These are phyloP conservation scores for Rhingia rostrata DNA, from an alignment of 2,888 invertebrate genomes.

Conservation along the genomic window DNA sequence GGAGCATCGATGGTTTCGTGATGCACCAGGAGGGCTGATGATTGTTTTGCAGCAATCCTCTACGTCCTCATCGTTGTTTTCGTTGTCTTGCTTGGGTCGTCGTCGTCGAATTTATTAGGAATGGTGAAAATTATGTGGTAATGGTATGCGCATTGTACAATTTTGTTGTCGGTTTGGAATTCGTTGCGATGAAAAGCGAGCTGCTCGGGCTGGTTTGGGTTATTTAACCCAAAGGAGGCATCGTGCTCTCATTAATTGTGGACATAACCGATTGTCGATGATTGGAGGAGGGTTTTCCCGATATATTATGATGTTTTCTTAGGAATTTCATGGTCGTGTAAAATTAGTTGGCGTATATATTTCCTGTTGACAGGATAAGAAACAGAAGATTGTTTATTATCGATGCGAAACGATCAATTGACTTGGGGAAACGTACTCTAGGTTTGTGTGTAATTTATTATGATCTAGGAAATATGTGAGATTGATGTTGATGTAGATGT, in stretches of 20 bases:
- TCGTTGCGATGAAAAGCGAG: slow-evolving; percentile 68
- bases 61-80: slow-evolving; percentile 23
- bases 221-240: slow-evolving; percentile 72
- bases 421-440: background rate
- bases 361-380: slow-evolving; percentile 52
- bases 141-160: slow-evolving; percentile 74
- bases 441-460: background rate
- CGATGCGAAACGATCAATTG: slow-evolving; percentile 18
- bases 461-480: background rate
- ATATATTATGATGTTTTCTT: slow-evolving; percentile 73
- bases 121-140: slow-evolving; percentile 75
- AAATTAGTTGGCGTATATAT: slow-evolving; percentile 25
- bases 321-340: slow-evolving; percentile 48
- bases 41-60: slow-evolving; percentile 50
- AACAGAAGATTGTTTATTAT: slow-evolving; percentile 38
- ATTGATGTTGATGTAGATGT: too few relatives aligned
- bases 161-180: slow-evolving; percentile 67
- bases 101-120: slow-evolving; percentile 68
- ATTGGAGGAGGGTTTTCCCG: slow-evolving; percentile 70
- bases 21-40: slow-evolving; percentile 68
- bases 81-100: slow-evolving; percentile 19
- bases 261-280: slow-evolving; percentile 74
- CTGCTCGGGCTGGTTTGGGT: slow-evolving; percentile 56
- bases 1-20: slow-evolving; percentile 46
- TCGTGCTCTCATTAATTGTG: slow-evolving; percentile 73